phyloP scores from a whole-genome alignment of 1,140 invertebrate species.

The Yoshiicerus persimilis region DNA sequence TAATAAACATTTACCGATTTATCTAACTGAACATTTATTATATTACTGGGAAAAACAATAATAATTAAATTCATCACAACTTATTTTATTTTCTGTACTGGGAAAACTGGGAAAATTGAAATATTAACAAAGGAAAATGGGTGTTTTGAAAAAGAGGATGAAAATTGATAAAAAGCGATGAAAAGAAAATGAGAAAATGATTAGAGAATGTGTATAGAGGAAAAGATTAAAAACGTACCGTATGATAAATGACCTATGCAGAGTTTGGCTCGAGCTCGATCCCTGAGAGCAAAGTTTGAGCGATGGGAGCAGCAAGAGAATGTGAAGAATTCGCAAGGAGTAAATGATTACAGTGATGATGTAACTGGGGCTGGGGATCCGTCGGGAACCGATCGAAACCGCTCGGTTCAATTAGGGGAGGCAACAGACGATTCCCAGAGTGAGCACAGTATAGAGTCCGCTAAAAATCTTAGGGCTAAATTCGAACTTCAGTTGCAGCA shows the following conservation, averaged over 20 bases:
- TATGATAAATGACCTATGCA: conserved; percentile 52
- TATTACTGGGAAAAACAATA: too few species aligned
- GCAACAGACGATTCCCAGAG: conserved; percentile 46
- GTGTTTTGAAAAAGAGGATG: not conserved
- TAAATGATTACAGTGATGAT: conserved; percentile 52
- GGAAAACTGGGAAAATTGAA: not conserved
- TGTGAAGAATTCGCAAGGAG: conserved; percentile 50
- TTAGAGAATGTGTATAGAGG: not conserved
- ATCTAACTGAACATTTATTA: too few species aligned
- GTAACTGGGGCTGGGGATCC: conserved; percentile 49
- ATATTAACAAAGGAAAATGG: too few species aligned
- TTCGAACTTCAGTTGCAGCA: conserved; percentile 71
- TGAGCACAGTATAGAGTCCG: conserved; percentile 65
- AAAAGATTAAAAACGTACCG: not conserved
- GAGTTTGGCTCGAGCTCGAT: conserved; percentile 78
- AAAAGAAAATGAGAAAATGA: not conserved
- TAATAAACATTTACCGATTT: too few species aligned
- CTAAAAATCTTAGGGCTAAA: conserved; percentile 75
- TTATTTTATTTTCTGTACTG: too few species aligned
- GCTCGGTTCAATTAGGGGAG: not conserved
- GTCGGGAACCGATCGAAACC: conserved; percentile 40
- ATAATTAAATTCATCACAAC: too few species aligned
- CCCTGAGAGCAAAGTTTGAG: conserved; percentile 86
- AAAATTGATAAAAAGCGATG: not conserved
- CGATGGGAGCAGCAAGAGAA: conserved; percentile 70